A percentile compares a stretch with the other conserved stretches of the same genome.
Evolutionary conservation across 2,888 invertebrate genomes (phyloP).

Genomic region (Hypomecis punctinalis): DNA sequence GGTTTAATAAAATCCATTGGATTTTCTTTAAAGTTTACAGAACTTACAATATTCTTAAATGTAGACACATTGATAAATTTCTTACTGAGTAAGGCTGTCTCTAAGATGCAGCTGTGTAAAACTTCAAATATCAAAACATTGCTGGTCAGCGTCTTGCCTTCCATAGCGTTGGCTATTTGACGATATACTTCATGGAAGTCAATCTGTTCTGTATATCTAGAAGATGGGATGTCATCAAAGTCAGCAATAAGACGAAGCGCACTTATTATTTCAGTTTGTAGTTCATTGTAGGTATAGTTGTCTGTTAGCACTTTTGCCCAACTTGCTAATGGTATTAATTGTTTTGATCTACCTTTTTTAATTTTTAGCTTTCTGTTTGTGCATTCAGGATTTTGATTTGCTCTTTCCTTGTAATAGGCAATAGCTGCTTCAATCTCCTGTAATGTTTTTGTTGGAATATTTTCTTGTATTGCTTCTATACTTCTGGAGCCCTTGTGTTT

Average conservation of each 20-base stretch:
- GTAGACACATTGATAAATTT: conserved; percentile 55
- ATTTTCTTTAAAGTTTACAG: conserved; percentile 54
- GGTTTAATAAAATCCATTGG: conserved; percentile 53
- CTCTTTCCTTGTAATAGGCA: conserved; percentile 56
- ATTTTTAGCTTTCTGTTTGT: conserved; percentile 36
- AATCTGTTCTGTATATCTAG: conserved; percentile 54
- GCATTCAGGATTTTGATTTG: conserved; percentile 39
- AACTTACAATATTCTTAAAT: conserved; percentile 51
- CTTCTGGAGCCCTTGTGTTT: conserved; percentile 55
- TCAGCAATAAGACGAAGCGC: conserved; percentile 73
- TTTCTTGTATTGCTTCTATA: conserved; percentile 48
- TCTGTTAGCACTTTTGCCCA: conserved; percentile 70
- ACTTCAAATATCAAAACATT: conserved; percentile 52
- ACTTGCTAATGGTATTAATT: conserved; percentile 57
- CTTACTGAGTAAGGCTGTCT: conserved; percentile 67
- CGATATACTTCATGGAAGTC: conserved; percentile 69
- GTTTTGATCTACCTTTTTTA: conserved; percentile 29
- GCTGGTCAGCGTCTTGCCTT: conserved; percentile 64
- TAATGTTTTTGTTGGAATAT: conserved; percentile 55
- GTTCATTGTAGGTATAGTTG: conserved; percentile 54
- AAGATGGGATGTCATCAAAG: conserved; percentile 63
- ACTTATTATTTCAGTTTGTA: conserved; percentile 64
- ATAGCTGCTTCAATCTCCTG: conserved; percentile 59
- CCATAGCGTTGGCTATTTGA: conserved; percentile 70
- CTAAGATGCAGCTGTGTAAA: conserved; percentile 66